Evolutionary conservation across 2,797 vertebrate genomes (phyloP).

Genomic region (Intellagama lesueurii): DNA sequence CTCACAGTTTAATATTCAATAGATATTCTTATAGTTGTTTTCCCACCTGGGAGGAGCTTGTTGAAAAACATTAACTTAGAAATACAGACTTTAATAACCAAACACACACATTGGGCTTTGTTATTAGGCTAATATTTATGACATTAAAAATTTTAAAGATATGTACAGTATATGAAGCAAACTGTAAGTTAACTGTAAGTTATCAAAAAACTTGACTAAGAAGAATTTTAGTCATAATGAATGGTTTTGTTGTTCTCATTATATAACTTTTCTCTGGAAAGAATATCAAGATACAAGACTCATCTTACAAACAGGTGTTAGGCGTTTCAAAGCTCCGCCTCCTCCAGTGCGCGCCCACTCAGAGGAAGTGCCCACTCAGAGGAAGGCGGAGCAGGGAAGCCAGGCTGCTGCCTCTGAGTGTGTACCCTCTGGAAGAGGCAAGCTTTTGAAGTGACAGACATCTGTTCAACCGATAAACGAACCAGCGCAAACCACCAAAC

Average conservation of each 20-base stretch:
- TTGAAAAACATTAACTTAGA: slow-evolving; percentile 5
- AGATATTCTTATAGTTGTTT: background rate
- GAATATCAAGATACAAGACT: slow-evolving; percentile 53
- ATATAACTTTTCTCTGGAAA: slow-evolving; percentile 36
- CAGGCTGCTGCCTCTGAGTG: no score
- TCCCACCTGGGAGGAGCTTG: background rate
- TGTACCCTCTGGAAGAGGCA: no score
- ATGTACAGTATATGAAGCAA: background rate
- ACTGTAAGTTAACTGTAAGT: background rate
- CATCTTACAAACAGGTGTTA: no score
- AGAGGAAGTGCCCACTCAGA: no score
- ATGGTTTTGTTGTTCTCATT: slow-evolving; percentile 31
- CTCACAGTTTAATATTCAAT: background rate
- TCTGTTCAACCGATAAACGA: no score
- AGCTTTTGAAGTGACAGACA: no score
- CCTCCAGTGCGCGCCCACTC: no score
- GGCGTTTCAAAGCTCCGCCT: no score
- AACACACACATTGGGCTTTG: background rate
- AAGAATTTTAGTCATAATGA: background rate
- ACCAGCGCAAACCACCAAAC: no score
- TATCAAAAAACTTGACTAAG: background rate
- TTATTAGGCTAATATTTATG: background rate
- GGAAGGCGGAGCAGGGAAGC: no score
- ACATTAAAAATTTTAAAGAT: background rate
- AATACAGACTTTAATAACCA: slow-evolving; percentile 5